phyloP scores from a whole-genome alignment of 2,797 vertebrate genomes.

The Xyrichtys novacula region DNA sequence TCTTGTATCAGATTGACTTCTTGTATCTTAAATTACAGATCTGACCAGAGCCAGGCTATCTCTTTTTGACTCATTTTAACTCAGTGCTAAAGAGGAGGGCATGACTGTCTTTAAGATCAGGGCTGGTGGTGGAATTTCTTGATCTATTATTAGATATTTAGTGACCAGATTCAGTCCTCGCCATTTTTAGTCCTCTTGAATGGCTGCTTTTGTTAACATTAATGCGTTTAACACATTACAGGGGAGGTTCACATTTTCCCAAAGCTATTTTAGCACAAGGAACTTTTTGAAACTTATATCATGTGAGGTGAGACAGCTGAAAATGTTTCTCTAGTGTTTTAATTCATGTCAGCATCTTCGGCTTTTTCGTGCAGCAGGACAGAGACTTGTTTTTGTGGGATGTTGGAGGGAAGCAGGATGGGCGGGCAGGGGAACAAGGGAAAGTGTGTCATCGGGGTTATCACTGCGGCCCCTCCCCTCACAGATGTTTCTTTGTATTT shows the following conservation, averaged over 20 bases:
- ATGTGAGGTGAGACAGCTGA: too few relatives aligned
- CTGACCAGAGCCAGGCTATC: not conserved
- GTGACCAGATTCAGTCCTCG: too few relatives aligned
- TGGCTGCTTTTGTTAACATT: not conserved
- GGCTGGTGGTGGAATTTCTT: too few relatives aligned
- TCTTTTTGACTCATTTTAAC: not conserved
- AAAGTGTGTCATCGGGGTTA: conserved; percentile 49
- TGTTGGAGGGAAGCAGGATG: not conserved
- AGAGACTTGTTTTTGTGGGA: conserved; percentile 4
- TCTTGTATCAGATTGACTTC: not conserved
- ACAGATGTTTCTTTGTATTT: conserved; percentile 76
- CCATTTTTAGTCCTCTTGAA: not conserved
- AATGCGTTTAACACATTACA: too few relatives aligned
- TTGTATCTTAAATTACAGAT: conserved; percentile 11
- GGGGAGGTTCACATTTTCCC: not conserved
- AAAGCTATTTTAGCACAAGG: too few relatives aligned
- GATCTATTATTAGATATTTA: too few relatives aligned
- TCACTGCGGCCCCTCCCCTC: conserved; percentile 60
- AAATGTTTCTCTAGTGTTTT: too few relatives aligned
- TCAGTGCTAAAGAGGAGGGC: not conserved
- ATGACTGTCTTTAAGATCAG: not conserved
- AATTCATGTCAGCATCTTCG: too few relatives aligned
- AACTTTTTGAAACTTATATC: too few relatives aligned
- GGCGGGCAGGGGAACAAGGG: not conserved
- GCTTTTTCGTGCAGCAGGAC: not conserved